These are phyloP conservation scores for Lamprologus speciosus DNA, from an alignment of 2,113 vertebrate genomes.

Conservation along the genomic window DNA sequence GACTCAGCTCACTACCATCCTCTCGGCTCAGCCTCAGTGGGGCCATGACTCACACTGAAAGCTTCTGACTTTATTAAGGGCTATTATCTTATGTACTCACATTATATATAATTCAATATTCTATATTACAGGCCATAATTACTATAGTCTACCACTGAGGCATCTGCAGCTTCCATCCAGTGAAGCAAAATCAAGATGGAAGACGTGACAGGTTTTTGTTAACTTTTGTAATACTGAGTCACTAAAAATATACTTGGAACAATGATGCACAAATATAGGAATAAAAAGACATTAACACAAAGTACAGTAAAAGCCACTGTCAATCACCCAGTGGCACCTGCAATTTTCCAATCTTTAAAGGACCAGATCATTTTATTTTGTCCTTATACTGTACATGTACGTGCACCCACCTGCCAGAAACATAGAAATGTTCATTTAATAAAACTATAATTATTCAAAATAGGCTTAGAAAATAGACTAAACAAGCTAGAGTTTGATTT, in stretches of 20 bases:
- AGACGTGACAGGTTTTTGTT: neutral
- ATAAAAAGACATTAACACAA: neutral
- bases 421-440: neutral
- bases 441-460: neutral
- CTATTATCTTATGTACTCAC: neutral
- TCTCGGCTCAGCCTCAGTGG: neutral
- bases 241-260: neutral
- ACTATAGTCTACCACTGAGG: neutral
- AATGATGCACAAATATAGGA: neutral
- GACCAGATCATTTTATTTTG: neutral
- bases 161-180: neutral
- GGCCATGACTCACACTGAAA: constrained; percentile 10
- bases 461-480: neutral
- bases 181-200: neutral
- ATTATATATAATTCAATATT: neutral
- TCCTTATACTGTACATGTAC: neutral
- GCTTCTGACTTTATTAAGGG: neutral
- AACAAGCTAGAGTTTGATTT: neutral
- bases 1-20: constrained; percentile 23
- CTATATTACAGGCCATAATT: neutral
- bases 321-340: neutral
- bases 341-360: neutral
- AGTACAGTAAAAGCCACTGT: neutral
- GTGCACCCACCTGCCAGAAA: neutral
- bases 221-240: neutral